A percentile compares a stretch with the other conserved stretches of the same genome.
Evolutionary conservation across 2,113 vertebrate species (phyloP).

Genomic region (Petaurus breviceps): DNA sequence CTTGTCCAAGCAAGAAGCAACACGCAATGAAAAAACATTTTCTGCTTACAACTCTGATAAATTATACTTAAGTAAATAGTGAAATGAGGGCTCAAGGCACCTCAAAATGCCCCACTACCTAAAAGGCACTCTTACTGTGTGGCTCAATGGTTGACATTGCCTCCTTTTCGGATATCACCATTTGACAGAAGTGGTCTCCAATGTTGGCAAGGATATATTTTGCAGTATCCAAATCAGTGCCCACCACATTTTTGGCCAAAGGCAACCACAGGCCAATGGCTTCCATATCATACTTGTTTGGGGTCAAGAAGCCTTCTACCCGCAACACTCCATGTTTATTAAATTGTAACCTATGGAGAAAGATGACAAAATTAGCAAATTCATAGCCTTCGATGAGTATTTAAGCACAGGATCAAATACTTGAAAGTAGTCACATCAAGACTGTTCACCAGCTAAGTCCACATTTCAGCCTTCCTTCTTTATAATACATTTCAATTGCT

Average conservation of each 20-base stretch:
- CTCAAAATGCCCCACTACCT: constrained; percentile 62
- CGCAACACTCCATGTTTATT: constrained; percentile 87
- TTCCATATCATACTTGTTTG: constrained; percentile 86
- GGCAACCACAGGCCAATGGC: constrained; percentile 88
- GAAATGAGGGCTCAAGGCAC: constrained; percentile 29
- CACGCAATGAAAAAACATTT: constrained; percentile 26
- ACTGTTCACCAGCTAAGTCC: neutral
- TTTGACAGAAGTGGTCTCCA: constrained; percentile 89
- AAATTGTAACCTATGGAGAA: constrained; percentile 83
- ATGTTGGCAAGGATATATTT: constrained; percentile 89
- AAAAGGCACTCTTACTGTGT: constrained; percentile 85
- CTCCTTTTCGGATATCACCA: constrained; percentile 89
- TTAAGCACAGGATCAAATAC: neutral
- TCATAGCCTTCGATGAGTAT: neutral
- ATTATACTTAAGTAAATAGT: constrained; percentile 3
- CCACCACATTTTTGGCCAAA: constrained; percentile 83
- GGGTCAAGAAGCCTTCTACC: constrained; percentile 88
- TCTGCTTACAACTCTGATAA: neutral
- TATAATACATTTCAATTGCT: neutral
- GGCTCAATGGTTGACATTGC: constrained; percentile 87
- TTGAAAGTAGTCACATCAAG: neutral
- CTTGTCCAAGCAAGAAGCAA: neutral
- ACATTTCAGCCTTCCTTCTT: neutral
- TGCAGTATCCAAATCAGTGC: constrained; percentile 87
- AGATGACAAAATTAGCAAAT: neutral